phyloP scores from a whole-genome alignment of 1,140 invertebrate species.

The Gonatopus flavifemur region DNA sequence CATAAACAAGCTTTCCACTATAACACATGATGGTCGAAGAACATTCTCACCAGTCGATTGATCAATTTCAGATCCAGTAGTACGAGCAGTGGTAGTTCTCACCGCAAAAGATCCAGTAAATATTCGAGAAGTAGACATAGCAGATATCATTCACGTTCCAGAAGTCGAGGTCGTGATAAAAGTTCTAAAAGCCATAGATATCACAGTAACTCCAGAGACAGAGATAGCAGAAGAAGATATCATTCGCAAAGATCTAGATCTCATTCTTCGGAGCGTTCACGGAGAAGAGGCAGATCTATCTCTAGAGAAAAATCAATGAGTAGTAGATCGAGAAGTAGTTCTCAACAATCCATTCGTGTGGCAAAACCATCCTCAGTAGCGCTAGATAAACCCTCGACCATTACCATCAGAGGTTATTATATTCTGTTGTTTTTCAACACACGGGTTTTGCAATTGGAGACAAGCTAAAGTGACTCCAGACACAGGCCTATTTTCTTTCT shows the following conservation, averaged over 20 bases:
- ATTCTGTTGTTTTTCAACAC: neutral
- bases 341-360: conserved; percentile 49
- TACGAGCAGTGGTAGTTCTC: conserved; percentile 47
- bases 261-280: conserved; percentile 38
- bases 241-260: conserved; percentile 43
- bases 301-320: conserved; percentile 54
- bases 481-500: conserved; percentile 3
- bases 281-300: conserved; percentile 43
- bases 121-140: conserved; percentile 46
- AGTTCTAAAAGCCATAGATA: conserved; percentile 42
- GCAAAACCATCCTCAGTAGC: conserved; percentile 32
- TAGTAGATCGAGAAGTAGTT: conserved; percentile 51
- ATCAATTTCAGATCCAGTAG: conserved; percentile 43
- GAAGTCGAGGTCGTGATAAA: conserved; percentile 45
- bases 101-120: conserved; percentile 44
- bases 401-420: conserved; percentile 39
- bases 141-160: conserved; percentile 44
- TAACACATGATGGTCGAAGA: neutral
- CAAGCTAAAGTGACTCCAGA: neutral
- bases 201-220: conserved; percentile 43
- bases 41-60: conserved; percentile 4
- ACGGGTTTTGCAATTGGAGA: too few species aligned
- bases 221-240: conserved; percentile 42
- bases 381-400: conserved; percentile 34
- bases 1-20: conserved; percentile 3